Evolutionary conservation across 2,797 vertebrate genomes (phyloP), one percentile per base, ranked within the genome.

Genomic region (Rallus crepitans): DNA sequence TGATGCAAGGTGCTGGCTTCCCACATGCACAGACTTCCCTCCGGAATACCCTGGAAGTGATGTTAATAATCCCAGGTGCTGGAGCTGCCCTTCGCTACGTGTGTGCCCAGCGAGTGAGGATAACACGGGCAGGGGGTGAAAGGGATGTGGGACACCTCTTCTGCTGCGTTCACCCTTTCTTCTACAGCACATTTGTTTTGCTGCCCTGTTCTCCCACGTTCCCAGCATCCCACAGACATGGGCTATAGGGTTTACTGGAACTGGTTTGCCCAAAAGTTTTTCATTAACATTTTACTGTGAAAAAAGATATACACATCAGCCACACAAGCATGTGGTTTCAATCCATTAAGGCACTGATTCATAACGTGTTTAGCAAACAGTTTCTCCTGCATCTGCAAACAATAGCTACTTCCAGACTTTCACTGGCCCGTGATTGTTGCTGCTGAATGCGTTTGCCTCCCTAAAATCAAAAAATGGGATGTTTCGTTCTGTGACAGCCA

Each of bases 261-360:
- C 11, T 25, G 27, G 28, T 60, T 89, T 31, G 60, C 81, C 42
- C 77, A 17, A 94, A 90, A 94, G 93, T 8, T 95, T 94, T 77
- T 95, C 93, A 96, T 96, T 96, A 96, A 76, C 61, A 23, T 96
- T 95, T 94, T 73, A 47, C 91, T 2, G 1, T 90, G 85, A 82
- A 95, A 87, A 94, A 94, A 93, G 94, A 94, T 80, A 87, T 25
- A 86, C 94, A 72, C 85, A 64, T 57, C 89, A 91, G 95, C 92
- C 92, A 61, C 94, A 91, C 17, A 28, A 66, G 87, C 95, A 94
- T 96, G 90, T 96, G 96, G 95, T 96, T 97, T 71, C 94, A 94
- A 94, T 96, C 88, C 85, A 14, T 64, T 79, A 52, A 77, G 93
- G 87, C 73, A 57, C 93, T 87, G 96, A 96, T 94, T 96, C 96